Evolutionary conservation across 2,888 invertebrate species (phyloP), one percentile per base, ranked within the genome.

Genomic region (Seladonia tumulorum): DNA sequence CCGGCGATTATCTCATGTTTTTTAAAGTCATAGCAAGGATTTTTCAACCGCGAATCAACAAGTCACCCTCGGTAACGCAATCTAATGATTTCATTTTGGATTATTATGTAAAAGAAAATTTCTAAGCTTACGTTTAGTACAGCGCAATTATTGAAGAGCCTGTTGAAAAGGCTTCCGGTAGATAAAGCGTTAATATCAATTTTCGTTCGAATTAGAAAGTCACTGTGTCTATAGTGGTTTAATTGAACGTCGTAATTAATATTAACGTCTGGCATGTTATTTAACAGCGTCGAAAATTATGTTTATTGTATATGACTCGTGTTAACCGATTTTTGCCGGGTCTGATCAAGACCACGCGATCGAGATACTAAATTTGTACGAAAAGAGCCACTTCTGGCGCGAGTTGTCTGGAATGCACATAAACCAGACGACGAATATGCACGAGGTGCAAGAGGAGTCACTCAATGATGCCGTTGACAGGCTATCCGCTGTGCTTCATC

Each of bases 391-490:
- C 83, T 79, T 83, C 88, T 83, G 66, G 57, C 66, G 39, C 72
- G 76, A 79, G 88, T 90, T 82, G 85, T 87, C 75, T 79, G 88
- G 89, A 91, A 92, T 90, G 89, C 88, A 84, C 87, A 84, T 89
- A 89, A 89, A 81, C 66, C 81, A 78, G 86, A 86, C 85, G 87
- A 90, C 87, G 90, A 89, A 86, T 85, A 85, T 89, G 84, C 91
- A 92, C 83, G 91, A 91, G 89, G 93, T 94, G 94, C 91, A 93
- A 94, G 91, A 87, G 89, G 92, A 94, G 92, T 92, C 93, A 93
- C 94, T 94, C 93, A 94, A 93, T 88, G 93, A 89, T 76, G 85
- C 83, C 81, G 94, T 90, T 92, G 94, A 94, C 94, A 94, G 85
- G 94, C 91, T 80, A 78, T 86, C 86, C 83, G 85, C 88, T 89